Evolutionary conservation across 2,888 invertebrate genomes (phyloP).

Genomic region (Acanthosepion pharaonis): DNA sequence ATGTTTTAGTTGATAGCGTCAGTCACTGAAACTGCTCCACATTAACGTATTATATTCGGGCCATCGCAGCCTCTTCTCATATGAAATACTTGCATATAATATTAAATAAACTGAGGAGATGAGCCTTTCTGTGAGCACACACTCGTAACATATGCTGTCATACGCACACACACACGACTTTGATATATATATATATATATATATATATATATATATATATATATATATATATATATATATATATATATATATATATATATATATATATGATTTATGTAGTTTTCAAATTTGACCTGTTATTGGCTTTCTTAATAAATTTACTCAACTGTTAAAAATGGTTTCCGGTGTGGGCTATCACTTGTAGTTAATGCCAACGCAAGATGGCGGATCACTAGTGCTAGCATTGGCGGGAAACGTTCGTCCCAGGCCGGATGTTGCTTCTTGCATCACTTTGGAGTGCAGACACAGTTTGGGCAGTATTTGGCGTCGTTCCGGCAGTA

Average conservation of each 20-base stretch:
- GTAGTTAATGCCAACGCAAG: background rate
- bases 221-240: background rate
- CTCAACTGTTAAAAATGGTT: background rate
- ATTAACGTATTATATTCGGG: background rate
- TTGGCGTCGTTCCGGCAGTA: background rate
- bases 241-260: background rate
- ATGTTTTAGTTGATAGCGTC: background rate
- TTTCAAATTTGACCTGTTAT: background rate
- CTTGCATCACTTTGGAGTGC: background rate
- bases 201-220: too few species aligned
- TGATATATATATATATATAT: background rate
- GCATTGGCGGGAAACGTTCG: background rate
- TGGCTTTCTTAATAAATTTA: slow-evolving; percentile 2
- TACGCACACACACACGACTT: background rate
- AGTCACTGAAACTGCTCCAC: background rate
- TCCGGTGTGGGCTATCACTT: background rate
- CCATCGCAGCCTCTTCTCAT: background rate
- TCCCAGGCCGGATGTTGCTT: background rate
- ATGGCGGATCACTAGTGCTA: background rate
- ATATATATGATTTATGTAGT: background rate
- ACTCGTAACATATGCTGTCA: background rate
- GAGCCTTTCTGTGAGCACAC: background rate
- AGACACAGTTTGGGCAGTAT: background rate
- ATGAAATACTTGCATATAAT: background rate
- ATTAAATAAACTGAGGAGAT: background rate